Evolutionary conservation across 2,797 vertebrate genomes (phyloP), one percentile per base, ranked within the genome.

Genomic region (Poecilia picta): DNA sequence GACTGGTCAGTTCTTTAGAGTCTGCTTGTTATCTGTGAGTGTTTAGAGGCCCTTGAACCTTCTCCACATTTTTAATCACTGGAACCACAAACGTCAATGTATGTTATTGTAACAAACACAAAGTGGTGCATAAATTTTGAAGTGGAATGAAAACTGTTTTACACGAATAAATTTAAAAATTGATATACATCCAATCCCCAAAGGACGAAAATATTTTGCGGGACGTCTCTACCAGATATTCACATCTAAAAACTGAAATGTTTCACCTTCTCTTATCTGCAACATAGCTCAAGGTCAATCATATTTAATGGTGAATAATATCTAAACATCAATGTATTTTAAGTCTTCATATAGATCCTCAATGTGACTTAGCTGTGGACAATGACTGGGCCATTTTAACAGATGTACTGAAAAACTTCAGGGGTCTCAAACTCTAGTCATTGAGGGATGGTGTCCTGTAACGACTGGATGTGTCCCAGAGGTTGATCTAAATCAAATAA

Each of bases 1-100:
- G 1, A 47, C 77, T 49, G 72, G 75, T 79, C 41, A 47, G 31
- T 70, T 43, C 39, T 43, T 70, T 70, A 25, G 66, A 13, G 36
- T 70, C 23, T n/a, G 66, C 66, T 70, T 43, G 11, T 70, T 43
- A 70, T n/a, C 23, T 7, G 5, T 25, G 36, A 41, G 36, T 43
- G 12, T 43, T n/a, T n/a, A 70, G 23, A 70, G 25, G 20, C 59
- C 2, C 15, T 62, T 62, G 28, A 20, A 41, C 5, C 10, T 12
- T 70, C n/a, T 70, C 3, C 66, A 43, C 39, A 43, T 43, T 43
- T 43, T 70, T 70, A 36, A 66, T 41, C 39, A 70, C 66, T 70
- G 39, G 36, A 70, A 41, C 39, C 11, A 13, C 20, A 39, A 39
- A 23, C 8, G 1, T 66, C 28, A 62, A 36, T 20, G 57, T 33